Evolutionary conservation across 2,797 vertebrate species (phyloP).

Genomic region (Bradypodion pumilum): DNA sequence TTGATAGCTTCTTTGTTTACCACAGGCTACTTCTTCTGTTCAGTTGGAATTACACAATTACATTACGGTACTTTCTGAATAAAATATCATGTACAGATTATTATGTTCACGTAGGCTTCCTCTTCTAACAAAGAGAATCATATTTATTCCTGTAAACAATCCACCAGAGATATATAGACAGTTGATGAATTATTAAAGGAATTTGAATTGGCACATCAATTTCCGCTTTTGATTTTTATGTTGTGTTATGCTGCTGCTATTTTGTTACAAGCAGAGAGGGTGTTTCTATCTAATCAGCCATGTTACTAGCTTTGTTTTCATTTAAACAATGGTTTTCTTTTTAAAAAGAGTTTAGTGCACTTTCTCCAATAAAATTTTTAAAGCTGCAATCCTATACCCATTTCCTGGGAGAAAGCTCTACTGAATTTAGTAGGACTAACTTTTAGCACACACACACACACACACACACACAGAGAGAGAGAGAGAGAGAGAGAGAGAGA

Average conservation of each 20-base stretch:
- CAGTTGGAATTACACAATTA: slow-evolving; percentile 19
- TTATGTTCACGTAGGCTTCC: slow-evolving; percentile 23
- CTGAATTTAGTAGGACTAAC: too few species aligned
- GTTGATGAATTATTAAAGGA: slow-evolving; percentile 37
- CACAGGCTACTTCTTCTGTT: slow-evolving; percentile 26
- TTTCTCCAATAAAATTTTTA: background rate
- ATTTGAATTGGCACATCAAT: slow-evolving; percentile 34
- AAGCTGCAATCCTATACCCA: background rate
- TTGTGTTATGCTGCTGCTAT: slow-evolving; percentile 6
- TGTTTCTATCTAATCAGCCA: slow-evolving; percentile 6
- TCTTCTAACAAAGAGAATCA: slow-evolving; percentile 26
- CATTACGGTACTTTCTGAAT: slow-evolving; percentile 43
- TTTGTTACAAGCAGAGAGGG: slow-evolving; percentile 25
- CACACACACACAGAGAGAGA: too few species aligned
- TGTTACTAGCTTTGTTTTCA: slow-evolving; percentile 11
- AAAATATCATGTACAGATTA: slow-evolving; percentile 42
- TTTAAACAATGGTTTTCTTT: slow-evolving; percentile 19
- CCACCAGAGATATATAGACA: slow-evolving; percentile 38
- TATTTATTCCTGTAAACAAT: slow-evolving; percentile 41
- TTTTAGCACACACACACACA: too few species aligned
- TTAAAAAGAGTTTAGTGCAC: background rate
- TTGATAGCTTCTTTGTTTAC: slow-evolving; percentile 19
- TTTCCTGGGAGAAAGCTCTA: background rate
- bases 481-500: too few species aligned
- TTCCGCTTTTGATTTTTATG: slow-evolving; percentile 27